Base-by-base conservation (phyloP, 1,140 invertebrate species). In the Lepidurus couesii region DNA sequence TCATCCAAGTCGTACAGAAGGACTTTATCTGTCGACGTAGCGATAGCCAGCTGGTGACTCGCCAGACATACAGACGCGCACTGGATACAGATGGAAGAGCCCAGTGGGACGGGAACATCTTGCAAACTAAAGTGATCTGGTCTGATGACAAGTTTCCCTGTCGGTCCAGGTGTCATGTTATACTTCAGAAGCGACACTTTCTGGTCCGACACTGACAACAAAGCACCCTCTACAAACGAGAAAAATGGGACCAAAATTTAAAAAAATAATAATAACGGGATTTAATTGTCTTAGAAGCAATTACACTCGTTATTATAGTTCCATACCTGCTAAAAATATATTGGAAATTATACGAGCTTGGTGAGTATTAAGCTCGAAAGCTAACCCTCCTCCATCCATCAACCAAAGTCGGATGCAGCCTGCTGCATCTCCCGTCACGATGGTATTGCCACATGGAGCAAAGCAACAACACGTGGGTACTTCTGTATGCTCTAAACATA, bases 161-260 rank as follows among this genome's bases (percentile, higher is more conserved):
- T 44, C 44, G 53, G 42, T 11, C 42, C 73, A n/a, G 34, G 42
- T 16, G 78, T 45, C 11, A 44, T 16, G 7, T 73, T n/a, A 44
- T 75, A 79, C 16, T 75, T 47, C n/a, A 74, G 47, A 26, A 9
- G 24, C n/a, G 45, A 24, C 13, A 79, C 75, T 75, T 79, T 44
- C 7, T 16, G 74, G 34, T 79, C 78, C 44, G 78, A 79, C 5
- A 79, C 78, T 10, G 78, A 79, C 8, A 79, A 42, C 11, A 79
- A 2, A 13, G 74, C 47, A 13, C 44, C 45, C 8, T 79, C 78
- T 79, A 75, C 34, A 75, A 44, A 44, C 0, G 21, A 11, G 44
- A 21, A 78, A 78, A 43, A 74, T 11, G 7, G n/a, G 34, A 78
- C 0, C 74, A 75, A 75, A 7, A 24, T 34, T 75, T 75, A 5